phyloP scores from a whole-genome alignment of 2,113 vertebrate species.

The Tor tambroides region DNA sequence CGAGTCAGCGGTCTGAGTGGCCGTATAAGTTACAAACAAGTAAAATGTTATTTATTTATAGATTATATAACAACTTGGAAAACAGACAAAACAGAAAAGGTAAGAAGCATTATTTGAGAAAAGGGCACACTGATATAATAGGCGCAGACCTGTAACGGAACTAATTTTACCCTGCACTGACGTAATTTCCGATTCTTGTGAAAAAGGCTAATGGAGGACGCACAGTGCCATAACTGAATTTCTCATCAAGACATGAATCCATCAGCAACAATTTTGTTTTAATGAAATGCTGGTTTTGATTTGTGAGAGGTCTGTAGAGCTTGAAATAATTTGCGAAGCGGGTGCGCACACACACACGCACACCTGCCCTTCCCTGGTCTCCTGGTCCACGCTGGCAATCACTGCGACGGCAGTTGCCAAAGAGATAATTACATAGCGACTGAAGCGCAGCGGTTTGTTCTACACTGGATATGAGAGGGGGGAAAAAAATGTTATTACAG shows the following conservation, averaged over 20 bases:
- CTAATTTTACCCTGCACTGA: no score
- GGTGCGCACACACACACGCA: conserved; percentile 38
- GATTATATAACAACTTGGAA: no score
- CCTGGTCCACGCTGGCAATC: conserved; percentile 69
- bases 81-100: no score
- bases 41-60: no score
- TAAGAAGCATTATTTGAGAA: no score
- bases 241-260: conserved; percentile 51
- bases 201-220: conserved; percentile 36
- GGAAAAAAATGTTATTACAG: conserved; percentile 57
- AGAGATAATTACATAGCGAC: conserved; percentile 75
- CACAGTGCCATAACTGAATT: conserved; percentile 46
- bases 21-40: no score
- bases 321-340: conserved; percentile 47
- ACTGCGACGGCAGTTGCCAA: conserved; percentile 66
- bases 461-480: not conserved
- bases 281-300: conserved; percentile 58
- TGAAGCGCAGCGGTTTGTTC: conserved; percentile 58
- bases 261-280: conserved; percentile 49
- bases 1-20: no score
- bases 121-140: no score
- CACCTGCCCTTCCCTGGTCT: conserved; percentile 62
- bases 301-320: conserved; percentile 29
- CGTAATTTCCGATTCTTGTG: no score
- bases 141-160: no score